Conservation (phyloP, 2,888 invertebrate genomes). For the Drosophila meridionalis region DNA sequence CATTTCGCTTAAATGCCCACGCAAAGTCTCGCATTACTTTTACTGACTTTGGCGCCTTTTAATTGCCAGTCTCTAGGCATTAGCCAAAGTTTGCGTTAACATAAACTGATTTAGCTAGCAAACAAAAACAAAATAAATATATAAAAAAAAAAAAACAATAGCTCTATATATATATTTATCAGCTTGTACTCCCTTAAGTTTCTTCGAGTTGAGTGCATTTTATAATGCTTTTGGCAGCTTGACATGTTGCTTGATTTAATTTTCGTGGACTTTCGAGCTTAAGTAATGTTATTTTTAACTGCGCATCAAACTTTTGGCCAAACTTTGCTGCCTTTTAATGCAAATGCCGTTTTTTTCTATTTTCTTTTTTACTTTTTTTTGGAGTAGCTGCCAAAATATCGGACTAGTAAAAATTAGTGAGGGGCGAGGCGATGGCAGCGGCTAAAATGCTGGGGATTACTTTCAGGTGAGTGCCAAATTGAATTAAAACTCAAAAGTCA, state of each 20-base stretch:
- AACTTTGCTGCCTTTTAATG: slow-evolving; percentile 51
- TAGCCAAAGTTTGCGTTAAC: slow-evolving; percentile 40
- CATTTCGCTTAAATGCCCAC: not conserved
- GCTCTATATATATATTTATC: not conserved
- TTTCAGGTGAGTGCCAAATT: slow-evolving; percentile 67
- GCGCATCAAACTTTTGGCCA: slow-evolving; percentile 45
- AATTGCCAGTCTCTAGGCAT: slow-evolving; percentile 16
- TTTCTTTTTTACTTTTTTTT: not conserved
- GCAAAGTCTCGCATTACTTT: not conserved
- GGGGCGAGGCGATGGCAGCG: not conserved
- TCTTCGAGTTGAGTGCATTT: slow-evolving; percentile 24
- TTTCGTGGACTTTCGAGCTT: slow-evolving; percentile 37
- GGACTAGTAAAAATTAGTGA: slow-evolving; percentile 27
- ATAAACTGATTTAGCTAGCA: slow-evolving; percentile 32
- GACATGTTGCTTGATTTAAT: slow-evolving; percentile 69
- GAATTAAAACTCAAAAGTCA: slow-evolving; percentile 71
- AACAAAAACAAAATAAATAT: not conserved
- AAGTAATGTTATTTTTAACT: slow-evolving; percentile 64
- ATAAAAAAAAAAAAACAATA: not conserved
- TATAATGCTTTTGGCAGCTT: slow-evolving; percentile 70
- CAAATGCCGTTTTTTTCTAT: slow-evolving; percentile 56
- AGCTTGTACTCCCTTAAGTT: slow-evolving; percentile 13
- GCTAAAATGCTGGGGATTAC: slow-evolving; percentile 43
- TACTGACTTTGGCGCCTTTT: not conserved
- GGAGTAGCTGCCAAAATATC: slow-evolving; percentile 31